Evolutionary conservation across 2,888 invertebrate genomes (phyloP).

Genomic region (Drosophila helvetica): DNA sequence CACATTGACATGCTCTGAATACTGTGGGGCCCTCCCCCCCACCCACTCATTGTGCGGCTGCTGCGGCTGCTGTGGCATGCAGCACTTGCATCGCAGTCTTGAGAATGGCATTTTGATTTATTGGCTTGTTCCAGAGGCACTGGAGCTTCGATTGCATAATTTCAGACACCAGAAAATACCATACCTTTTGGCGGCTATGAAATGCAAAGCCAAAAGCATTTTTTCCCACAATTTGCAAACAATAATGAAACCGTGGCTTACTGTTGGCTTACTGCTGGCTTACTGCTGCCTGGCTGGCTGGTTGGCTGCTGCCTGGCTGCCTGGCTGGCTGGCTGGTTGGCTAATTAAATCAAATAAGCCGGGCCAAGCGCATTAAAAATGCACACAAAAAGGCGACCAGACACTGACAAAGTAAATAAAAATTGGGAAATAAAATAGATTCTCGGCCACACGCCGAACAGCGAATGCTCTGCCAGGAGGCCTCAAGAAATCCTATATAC

Average conservation of each 20-base stretch:
- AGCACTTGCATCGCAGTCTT: conserved; percentile 73
- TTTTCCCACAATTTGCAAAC: conserved; percentile 80
- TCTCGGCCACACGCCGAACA: conserved; percentile 31
- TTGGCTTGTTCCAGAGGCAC: conserved; percentile 48
- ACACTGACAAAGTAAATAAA: conserved; percentile 28
- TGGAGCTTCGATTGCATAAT: conserved; percentile 69
- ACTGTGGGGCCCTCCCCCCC: conserved; percentile 37
- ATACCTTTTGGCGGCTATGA: background rate
- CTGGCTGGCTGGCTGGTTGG: conserved; percentile 26
- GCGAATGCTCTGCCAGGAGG: conserved; percentile 20
- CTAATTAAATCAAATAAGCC: conserved; percentile 71
- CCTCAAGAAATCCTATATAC: too few relatives aligned
- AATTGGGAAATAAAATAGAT: conserved; percentile 40
- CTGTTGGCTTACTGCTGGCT: conserved; percentile 25
- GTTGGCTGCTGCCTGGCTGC: conserved; percentile 3
- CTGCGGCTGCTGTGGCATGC: conserved; percentile 35
- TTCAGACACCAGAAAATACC: background rate
- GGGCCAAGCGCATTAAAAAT: conserved; percentile 57
- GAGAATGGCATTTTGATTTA: conserved; percentile 78
- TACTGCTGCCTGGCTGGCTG: conserved; percentile 17
- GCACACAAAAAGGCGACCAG: conserved; percentile 47
- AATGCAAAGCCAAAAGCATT: conserved; percentile 50
- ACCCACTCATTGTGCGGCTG: conserved; percentile 49
- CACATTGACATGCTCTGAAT: conserved; percentile 80
- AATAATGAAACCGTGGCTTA: conserved; percentile 66